Percentiles rank a stretch among this genome's conserved stretches.
phyloP scores from a whole-genome alignment of 2,888 invertebrate species.

The Polymixis flavicincta region DNA sequence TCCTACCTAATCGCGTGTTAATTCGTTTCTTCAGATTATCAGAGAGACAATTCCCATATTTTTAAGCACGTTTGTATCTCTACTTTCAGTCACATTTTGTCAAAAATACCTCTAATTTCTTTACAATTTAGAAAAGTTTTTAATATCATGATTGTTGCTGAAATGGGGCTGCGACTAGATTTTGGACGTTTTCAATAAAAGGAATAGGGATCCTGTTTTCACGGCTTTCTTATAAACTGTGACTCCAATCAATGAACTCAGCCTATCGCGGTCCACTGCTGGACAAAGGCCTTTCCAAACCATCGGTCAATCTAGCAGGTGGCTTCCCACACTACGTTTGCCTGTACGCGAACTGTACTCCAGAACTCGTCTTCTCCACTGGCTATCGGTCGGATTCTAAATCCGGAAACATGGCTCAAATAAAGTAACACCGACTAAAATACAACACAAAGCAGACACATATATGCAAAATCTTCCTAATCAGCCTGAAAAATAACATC shows the following conservation, averaged over 20 bases:
- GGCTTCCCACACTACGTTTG: no score
- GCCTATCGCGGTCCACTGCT: no score
- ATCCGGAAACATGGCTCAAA: neutral
- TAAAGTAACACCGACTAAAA: neutral
- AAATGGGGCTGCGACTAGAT: neutral
- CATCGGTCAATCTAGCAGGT: no score
- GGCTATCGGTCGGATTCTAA: neutral
- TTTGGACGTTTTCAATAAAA: neutral
- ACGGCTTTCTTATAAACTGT: neutral
- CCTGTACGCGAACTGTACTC: no score
- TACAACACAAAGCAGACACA: neutral
- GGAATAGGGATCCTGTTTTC: neutral
- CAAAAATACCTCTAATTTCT: neutral
- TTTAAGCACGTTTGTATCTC: neutral
- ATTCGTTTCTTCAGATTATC: neutral
- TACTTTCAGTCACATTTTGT: neutral
- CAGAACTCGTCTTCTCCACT: no score
- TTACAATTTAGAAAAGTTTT: neutral
- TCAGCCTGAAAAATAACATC: constrained; percentile 55
- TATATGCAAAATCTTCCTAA: constrained; percentile 19
- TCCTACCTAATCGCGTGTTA: neutral
- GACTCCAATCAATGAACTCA: no score
- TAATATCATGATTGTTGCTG: neutral
- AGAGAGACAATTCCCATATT: neutral
- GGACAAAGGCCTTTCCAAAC: no score